Evolutionary conservation across 92 coral and sea anemone genomes (phyloP).

Genomic region (Ricordea florida): DNA sequence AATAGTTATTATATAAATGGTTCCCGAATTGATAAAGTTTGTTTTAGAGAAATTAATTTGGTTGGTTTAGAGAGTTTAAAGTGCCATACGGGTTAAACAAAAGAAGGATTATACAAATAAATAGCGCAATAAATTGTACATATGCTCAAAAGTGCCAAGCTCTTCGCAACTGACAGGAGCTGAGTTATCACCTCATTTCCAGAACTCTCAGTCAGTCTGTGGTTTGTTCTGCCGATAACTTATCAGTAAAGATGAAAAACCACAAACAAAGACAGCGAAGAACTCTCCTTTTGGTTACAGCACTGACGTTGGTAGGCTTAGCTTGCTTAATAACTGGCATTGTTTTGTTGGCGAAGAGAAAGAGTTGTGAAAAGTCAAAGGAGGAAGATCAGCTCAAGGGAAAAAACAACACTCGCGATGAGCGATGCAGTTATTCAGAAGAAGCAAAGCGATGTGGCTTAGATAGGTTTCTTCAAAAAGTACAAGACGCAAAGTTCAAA

Average conservation of each 20-base stretch:
- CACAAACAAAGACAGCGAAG: background rate
- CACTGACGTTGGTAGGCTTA: slow-evolving; percentile 22
- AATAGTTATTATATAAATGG: too few relatives aligned
- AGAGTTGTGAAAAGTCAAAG: background rate
- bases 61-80: slow-evolving; percentile 2
- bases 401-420: too few relatives aligned
- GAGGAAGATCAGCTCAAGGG: too few relatives aligned
- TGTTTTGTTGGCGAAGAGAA: slow-evolving; percentile 29
- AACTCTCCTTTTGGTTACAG: slow-evolving; percentile 10
- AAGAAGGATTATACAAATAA: slow-evolving; percentile 8
- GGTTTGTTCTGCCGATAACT: background rate
- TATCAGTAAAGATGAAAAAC: background rate
- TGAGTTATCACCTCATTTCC: too few relatives aligned
- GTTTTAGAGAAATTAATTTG: too few relatives aligned
- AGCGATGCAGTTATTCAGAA: slow-evolving; percentile 40
- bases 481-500: slow-evolving; percentile 53
- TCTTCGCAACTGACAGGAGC: too few relatives aligned
- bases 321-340: slow-evolving; percentile 69
- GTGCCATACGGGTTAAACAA: slow-evolving; percentile 7
- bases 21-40: too few relatives aligned
- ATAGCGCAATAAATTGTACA: too few relatives aligned
- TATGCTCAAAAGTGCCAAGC: too few relatives aligned
- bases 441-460: slow-evolving; percentile 64
- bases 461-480: slow-evolving; percentile 61
- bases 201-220: too few relatives aligned